Evolutionary conservation across 2,113 vertebrate species (phyloP).

Genomic region (Phrynosoma platyrhinos): DNA sequence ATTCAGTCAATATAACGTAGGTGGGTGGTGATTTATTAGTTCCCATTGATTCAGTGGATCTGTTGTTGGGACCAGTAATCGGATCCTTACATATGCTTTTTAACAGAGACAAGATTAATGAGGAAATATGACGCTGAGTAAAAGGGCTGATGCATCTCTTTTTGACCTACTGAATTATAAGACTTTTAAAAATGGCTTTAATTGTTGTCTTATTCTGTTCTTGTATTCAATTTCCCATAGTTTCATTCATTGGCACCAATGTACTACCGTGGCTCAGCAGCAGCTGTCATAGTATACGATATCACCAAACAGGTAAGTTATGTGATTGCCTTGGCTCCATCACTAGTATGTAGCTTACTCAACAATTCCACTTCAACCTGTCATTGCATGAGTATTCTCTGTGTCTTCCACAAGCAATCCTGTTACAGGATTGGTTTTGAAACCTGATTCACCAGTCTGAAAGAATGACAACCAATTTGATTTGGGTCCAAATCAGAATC

Average conservation of each 20-base stretch:
- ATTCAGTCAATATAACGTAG: no score
- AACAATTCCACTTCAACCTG: background rate
- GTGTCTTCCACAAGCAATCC: background rate
- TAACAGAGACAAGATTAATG: background rate
- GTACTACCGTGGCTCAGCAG: constrained; percentile 97
- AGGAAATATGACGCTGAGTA: background rate
- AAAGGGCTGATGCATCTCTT: background rate
- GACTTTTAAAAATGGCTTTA: background rate
- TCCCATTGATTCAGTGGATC: no score
- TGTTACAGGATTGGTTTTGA: no score
- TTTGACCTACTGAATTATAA: background rate
- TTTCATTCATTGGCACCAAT: constrained; percentile 98
- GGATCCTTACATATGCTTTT: no score
- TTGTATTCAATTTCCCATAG: constrained; percentile 74
- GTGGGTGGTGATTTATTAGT: no score
- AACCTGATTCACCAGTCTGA: no score
- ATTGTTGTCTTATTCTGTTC: background rate
- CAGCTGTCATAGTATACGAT: constrained; percentile 97
- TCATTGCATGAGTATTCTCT: background rate
- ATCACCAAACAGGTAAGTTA: constrained; percentile 94
- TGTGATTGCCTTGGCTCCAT: accelerated
- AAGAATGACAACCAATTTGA: accelerated
- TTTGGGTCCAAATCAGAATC: background rate
- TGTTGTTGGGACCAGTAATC: no score
- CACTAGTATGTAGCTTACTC: background rate